Conservation (phyloP, 2,113 vertebrate species). For the Sander vitreus region DNA sequence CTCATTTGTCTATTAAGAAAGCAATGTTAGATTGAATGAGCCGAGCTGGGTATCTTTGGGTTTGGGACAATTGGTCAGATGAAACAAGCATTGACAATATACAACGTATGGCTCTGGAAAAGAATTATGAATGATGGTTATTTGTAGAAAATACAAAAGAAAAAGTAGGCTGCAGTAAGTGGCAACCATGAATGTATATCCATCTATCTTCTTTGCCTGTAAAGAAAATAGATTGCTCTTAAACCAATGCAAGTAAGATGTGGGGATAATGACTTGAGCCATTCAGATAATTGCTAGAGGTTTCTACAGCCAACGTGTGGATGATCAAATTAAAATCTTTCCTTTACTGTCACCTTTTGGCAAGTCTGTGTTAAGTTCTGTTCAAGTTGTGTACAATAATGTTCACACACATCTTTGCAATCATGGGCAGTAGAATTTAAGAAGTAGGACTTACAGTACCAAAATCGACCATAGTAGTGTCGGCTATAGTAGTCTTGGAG, state of each 20-base stretch:
- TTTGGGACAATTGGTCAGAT: background rate
- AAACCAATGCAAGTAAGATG: background rate
- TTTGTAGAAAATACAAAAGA: background rate
- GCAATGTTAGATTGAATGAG: background rate
- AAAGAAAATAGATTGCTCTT: background rate
- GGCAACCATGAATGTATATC: background rate
- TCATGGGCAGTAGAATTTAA: background rate
- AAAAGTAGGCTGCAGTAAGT: background rate
- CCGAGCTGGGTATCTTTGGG: background rate
- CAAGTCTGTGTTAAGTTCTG: background rate
- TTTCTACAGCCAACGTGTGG: background rate
- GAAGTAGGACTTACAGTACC: background rate
- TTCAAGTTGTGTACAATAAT: background rate
- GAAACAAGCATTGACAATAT: background rate
- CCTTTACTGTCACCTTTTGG: background rate
- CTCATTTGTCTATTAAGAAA: slow-evolving; percentile 18
- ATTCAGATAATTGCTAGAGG: background rate
- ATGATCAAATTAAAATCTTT: background rate
- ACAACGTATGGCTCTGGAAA: background rate
- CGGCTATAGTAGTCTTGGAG: background rate
- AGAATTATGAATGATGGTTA: background rate
- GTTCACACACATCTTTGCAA: background rate
- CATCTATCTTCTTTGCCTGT: background rate
- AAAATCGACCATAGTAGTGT: background rate
- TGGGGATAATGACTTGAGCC: background rate